A percentile compares a stretch with the other conserved stretches of the same genome.
Evolutionary conservation across 2,797 vertebrate species (phyloP).

Genomic region (Cheirogaleus major): DNA sequence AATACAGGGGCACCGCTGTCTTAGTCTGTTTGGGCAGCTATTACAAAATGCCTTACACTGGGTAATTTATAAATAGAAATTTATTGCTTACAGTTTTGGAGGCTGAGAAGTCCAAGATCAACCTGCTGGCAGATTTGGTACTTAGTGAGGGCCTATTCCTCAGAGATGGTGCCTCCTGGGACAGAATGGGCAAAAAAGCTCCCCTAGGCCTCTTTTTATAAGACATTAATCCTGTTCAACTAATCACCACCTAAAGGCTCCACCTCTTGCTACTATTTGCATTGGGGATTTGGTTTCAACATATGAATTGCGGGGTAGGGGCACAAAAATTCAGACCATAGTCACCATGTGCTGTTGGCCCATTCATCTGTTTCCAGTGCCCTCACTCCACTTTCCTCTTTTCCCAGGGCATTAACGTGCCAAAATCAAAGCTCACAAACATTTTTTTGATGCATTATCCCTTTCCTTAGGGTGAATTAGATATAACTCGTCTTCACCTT

Average conservation of each 20-base stretch:
- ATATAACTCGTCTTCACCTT: background rate
- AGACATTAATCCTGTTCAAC: background rate
- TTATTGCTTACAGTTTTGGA: background rate
- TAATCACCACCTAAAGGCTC: background rate
- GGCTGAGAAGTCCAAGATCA: background rate
- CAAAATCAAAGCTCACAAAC: background rate
- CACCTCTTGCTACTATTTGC: background rate
- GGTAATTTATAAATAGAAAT: background rate
- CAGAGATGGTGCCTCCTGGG: background rate
- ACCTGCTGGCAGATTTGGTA: background rate
- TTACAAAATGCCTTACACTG: background rate
- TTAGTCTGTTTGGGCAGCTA: no score
- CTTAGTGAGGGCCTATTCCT: background rate
- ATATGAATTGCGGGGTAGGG: no score
- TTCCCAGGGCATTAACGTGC: background rate
- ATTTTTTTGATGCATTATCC: background rate
- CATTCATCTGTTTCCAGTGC: background rate
- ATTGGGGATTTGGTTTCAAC: background rate
- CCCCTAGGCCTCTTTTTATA: background rate
- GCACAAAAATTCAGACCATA: background rate
- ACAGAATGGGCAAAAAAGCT: background rate
- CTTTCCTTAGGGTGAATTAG: background rate
- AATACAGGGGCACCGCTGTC: background rate
- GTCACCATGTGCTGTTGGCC: background rate
- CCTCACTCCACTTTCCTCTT: background rate